phyloP scores from a whole-genome alignment of 2,888 invertebrate genomes.

The Linnaemya vulpina region DNA sequence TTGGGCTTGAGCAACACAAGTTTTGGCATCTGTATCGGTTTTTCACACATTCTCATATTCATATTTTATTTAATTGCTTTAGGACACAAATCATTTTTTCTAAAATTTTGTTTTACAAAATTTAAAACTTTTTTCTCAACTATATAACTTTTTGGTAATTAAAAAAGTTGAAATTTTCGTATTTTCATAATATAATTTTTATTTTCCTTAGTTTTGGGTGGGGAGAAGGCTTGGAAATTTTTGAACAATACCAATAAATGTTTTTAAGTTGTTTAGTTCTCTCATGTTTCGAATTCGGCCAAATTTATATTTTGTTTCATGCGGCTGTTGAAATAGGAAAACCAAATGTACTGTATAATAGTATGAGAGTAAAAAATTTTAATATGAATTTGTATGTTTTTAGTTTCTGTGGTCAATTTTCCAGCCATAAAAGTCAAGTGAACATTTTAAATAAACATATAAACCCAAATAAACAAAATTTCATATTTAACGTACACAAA shows the following conservation, averaged over 20 bases:
- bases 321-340: constrained; percentile 17
- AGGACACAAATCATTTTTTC: constrained; percentile 31
- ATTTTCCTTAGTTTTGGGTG: neutral
- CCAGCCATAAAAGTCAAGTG: constrained; percentile 59
- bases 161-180: constrained; percentile 31
- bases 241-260: constrained; percentile 43
- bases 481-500: constrained; percentile 6
- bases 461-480: constrained; percentile 33
- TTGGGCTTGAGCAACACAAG: neutral
- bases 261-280: constrained; percentile 20
- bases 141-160: constrained; percentile 9
- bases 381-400: constrained; percentile 35
- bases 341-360: neutral
- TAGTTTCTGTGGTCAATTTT: constrained; percentile 65
- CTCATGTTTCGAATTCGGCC: constrained; percentile 3
- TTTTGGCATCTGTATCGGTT: neutral
- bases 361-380: constrained; percentile 1
- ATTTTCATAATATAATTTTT: constrained; percentile 33
- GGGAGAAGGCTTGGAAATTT: neutral
- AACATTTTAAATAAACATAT: constrained; percentile 43
- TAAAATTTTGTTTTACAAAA: constrained; percentile 1
- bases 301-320: constrained; percentile 44
- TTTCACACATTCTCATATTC: neutral
- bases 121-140: constrained; percentile 16
- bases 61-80: constrained; percentile 19